phyloP scores from a whole-genome alignment of 2,797 vertebrate genomes.

The Vespertilio murinus region DNA sequence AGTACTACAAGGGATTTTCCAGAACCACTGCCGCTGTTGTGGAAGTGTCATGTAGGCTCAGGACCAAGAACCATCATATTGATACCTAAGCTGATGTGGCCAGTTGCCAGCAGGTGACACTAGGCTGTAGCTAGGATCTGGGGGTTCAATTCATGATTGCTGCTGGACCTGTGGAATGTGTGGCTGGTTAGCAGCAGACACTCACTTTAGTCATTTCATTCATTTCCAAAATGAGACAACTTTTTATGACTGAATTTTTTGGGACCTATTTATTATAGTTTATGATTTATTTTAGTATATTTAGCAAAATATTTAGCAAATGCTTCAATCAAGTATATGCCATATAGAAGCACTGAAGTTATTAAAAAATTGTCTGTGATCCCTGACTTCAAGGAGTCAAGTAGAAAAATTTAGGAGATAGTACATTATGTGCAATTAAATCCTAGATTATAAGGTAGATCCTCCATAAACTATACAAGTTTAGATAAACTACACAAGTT shows the following conservation, averaged over 20 bases:
- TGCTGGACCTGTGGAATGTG: background rate
- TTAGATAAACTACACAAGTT: background rate
- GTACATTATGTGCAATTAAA: conserved; percentile 6
- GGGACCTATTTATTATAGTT: background rate
- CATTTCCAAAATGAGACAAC: background rate
- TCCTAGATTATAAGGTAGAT: background rate
- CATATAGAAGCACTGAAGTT: background rate
- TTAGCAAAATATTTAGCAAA: background rate
- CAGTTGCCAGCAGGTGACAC: background rate
- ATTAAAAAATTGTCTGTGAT: background rate
- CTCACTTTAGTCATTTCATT: background rate
- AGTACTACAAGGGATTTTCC: background rate
- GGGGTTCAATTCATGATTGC: background rate
- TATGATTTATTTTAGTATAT: background rate
- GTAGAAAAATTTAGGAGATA: background rate
- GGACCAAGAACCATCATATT: background rate
- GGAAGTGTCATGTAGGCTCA: background rate
- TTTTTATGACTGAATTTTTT: conserved; percentile 37
- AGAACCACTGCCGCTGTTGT: background rate
- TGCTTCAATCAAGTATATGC: background rate
- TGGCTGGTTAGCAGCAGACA: background rate
- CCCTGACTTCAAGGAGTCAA: background rate
- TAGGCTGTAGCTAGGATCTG: background rate
- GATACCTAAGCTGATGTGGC: background rate
- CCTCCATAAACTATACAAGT: background rate